Conservation (phyloP, 1,140 invertebrate genomes). For the Drosophila truncata region DNA sequence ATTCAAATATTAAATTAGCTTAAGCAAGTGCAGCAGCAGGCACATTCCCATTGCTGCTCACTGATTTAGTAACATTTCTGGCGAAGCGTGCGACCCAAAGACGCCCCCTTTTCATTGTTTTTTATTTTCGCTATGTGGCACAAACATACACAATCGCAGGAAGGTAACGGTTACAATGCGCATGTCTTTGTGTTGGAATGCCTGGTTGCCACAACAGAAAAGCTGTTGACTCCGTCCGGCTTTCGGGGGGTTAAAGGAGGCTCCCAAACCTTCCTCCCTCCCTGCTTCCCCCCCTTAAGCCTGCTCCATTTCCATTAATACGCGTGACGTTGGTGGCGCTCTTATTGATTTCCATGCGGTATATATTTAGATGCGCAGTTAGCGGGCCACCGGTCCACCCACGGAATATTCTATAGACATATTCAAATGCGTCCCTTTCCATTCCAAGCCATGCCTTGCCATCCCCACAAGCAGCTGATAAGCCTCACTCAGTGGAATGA, state of each 20-base stretch:
- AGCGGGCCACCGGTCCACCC: conserved; percentile 25
- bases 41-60: conserved; percentile 13
- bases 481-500: conserved; percentile 47
- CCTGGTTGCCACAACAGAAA: conserved; percentile 78
- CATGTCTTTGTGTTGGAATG: conserved; percentile 71
- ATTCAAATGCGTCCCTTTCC: conserved; percentile 30
- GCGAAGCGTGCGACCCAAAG: conserved; percentile 75
- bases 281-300: conserved; percentile 6
- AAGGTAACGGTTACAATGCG: conserved; percentile 59
- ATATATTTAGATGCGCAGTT: conserved; percentile 81
- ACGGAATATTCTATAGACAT: conserved; percentile 19
- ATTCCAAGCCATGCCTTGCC: conserved; percentile 1
- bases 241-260: conserved; percentile 15
- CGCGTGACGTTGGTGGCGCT: conserved; percentile 60
- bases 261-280: conserved; percentile 10
- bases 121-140: conserved; percentile 39
- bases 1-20: conserved; percentile 58
- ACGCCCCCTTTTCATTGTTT: conserved; percentile 57
- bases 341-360: conserved; percentile 69
- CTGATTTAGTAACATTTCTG: conserved; percentile 59
- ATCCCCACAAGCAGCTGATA: conserved; percentile 57
- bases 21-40: conserved; percentile 24
- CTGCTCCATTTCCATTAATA: conserved; percentile 65
- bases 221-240: conserved; percentile 67
- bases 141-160: conserved; percentile 29